Percentiles rank a stretch among this genome's conserved stretches.
Evolutionary conservation across 2,113 vertebrate species (phyloP).

Genomic region (Cryptomyrus ogoouensis): DNA sequence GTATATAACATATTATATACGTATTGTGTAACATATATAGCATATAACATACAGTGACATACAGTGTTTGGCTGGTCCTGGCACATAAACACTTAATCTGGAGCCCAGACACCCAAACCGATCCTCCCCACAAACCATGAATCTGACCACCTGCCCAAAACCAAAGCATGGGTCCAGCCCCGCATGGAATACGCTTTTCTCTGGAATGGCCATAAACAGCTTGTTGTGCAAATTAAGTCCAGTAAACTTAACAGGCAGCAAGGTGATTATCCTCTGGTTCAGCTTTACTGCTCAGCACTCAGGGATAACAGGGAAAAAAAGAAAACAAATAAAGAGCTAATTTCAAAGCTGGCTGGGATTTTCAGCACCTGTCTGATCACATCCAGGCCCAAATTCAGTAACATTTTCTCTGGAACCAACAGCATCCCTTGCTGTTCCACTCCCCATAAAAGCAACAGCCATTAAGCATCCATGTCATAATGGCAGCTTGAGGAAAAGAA

Average conservation of each 20-base stretch:
- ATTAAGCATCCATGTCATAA: background rate
- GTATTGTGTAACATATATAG: background rate
- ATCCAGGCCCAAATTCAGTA: background rate
- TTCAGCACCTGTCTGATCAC: background rate
- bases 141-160: background rate
- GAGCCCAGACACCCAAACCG: background rate
- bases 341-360: background rate
- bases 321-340: background rate
- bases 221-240: background rate
- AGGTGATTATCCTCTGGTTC: background rate
- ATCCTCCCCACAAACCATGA: background rate
- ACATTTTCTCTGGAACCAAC: background rate
- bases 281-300: background rate
- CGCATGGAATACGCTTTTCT: background rate
- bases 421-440: background rate
- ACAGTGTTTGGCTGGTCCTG: background rate
- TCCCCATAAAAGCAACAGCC: background rate
- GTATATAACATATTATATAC: too few relatives aligned
- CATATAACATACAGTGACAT: background rate
- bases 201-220: background rate
- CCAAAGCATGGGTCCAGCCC: background rate
- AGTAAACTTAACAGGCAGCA: background rate
- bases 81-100: background rate
- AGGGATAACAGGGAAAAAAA: background rate
- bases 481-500: background rate